Evolutionary conservation across 2,113 vertebrate genomes (phyloP).

Genomic region (Forbesichthys papilliferus): DNA sequence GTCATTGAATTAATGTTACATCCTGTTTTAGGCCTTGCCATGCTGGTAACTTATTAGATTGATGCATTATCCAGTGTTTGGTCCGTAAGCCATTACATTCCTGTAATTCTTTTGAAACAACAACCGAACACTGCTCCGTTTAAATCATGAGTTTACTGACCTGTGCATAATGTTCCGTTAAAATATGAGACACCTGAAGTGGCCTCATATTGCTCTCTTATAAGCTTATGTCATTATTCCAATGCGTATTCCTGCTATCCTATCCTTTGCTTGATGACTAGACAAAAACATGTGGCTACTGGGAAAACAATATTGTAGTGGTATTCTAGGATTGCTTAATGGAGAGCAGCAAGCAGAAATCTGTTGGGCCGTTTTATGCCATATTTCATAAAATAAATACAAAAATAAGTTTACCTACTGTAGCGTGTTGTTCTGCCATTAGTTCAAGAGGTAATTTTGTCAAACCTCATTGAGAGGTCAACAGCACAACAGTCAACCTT

Average conservation of each 20-base stretch:
- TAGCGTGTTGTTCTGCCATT: neutral
- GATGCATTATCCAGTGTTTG: constrained; percentile 20
- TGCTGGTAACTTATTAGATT: constrained; percentile 40
- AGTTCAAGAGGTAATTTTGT: constrained; percentile 24
- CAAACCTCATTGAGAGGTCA: constrained; percentile 45
- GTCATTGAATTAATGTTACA: constrained; percentile 35
- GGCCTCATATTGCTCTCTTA: constrained; percentile 29
- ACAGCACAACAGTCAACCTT: constrained; percentile 22
- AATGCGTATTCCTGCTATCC: too few relatives aligned
- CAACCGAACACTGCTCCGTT: constrained; percentile 20
- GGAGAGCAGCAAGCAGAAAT: neutral
- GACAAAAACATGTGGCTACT: neutral
- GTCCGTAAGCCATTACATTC: neutral
- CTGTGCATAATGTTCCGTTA: constrained; percentile 10
- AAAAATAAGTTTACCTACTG: constrained; percentile 12
- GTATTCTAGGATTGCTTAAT: too few relatives aligned
- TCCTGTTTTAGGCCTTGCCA: constrained; percentile 25
- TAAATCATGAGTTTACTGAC: constrained; percentile 39
- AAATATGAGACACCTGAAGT: constrained; percentile 2
- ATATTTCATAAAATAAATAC: constrained; percentile 13
- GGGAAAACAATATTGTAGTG: too few relatives aligned
- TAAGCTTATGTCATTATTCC: neutral
- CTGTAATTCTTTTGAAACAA: constrained; percentile 22
- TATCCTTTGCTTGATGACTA: neutral
- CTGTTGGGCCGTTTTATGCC: neutral